Conservation (phyloP, 1,140 invertebrate genomes). For the Palaemon carinicauda region DNA sequence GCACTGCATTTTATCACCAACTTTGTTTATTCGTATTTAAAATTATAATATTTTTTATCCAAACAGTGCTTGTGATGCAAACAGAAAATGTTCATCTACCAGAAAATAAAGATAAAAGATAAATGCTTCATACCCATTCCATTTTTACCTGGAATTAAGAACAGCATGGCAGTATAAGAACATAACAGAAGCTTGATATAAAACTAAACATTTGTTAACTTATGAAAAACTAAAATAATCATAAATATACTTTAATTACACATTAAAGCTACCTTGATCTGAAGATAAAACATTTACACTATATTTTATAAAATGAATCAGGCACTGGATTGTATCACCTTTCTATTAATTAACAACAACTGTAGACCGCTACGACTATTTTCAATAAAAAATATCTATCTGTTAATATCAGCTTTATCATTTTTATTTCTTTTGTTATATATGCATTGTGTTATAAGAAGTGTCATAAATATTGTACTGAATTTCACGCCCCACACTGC, state of each 20-base stretch:
- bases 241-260: background rate
- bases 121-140: too few species aligned
- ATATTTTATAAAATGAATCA: slow-evolving; percentile 18
- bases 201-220: background rate
- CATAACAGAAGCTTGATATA: background rate
- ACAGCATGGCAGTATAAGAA: background rate
- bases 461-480: slow-evolving; percentile 10
- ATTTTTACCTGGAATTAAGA: background rate
- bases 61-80: background rate
- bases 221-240: background rate
- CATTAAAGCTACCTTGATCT: slow-evolving; percentile 13
- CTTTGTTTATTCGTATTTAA: background rate
- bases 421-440: background rate
- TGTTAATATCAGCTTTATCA: background rate
- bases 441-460: background rate
- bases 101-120: background rate
- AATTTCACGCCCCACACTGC: background rate
- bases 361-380: background rate
- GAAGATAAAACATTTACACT: background rate
- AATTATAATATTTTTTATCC: background rate
- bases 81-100: background rate
- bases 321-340: slow-evolving; percentile 22
- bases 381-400: background rate
- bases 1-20: background rate
- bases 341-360: slow-evolving; percentile 17